Base-by-base conservation (phyloP, 64 coral and sea anemone species). In the Montipora capricornis region DNA sequence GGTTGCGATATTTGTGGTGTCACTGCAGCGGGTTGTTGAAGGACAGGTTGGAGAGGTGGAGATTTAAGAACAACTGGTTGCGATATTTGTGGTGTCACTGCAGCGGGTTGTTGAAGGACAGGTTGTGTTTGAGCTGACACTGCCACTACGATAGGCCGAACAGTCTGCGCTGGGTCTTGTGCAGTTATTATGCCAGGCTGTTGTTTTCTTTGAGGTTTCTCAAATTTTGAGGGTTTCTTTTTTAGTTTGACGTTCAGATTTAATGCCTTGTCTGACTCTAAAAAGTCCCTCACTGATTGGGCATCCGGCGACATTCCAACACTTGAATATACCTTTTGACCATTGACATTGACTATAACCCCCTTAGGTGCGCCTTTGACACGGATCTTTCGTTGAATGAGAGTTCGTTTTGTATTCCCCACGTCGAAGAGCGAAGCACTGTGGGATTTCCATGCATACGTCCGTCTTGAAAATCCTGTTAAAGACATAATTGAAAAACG, bases 291-390 rank as follows among this genome's bases (percentile, higher is more conserved):
- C 46, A 11, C 4, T 69, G 62, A 66, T 20, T 73, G 64, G 16
- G 82, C 45, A 6, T 20, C 19, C 71, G 66, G 3, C 19, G 82
- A 49, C 16, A 14, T 46, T 16, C 17, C 82, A 71, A 66, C 45
- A 49, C 46, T 86, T 51, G 62, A 12, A 64, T 71, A 68, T 51
- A 86, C 17, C 13, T 48, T 68, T 16, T 86, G 64, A 20, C 82
- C 82, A 86, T 86, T 86, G 46, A 86, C 47, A 68, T 68, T 86
- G 4, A 86, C 46, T 37, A 86, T 51, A n/a, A 86, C 66, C 17
- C 66, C 66, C 47, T 86, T 86, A 24, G 82, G 66, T 50, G 82
- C 82, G 1, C 82, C 82, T 71, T 73, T 86, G 3, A 86, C 45
- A 0, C 50, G 62, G 48, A 86, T 70, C 15, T 48, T 86, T 3